Base-by-base conservation (phyloP, 1,140 invertebrate genomes). In the Globodera rostochiensis region DNA sequence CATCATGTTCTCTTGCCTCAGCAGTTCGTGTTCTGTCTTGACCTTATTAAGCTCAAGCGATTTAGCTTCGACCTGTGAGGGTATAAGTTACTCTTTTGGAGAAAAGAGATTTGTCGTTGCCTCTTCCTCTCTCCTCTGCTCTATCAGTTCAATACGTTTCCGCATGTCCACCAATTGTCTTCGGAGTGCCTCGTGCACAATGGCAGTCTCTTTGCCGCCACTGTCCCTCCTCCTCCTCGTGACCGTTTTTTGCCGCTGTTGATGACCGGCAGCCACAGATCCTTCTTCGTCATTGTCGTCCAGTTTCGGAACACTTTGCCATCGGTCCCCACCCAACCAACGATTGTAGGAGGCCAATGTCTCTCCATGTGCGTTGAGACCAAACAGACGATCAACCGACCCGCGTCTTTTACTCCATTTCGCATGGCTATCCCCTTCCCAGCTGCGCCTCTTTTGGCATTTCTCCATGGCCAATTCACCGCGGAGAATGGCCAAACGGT, bases 391-490 rank as follows among this genome's bases (percentile, higher is more conserved):
- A 15, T 60, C 57, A 19, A 60, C 57, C 5, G 57, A 60, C 19
- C 57, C 57, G 49, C 70, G 49, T n/a, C 64, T 70, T 78, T 19
- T 73, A 25, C 70, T 49, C 57, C 70, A 21, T 9, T 60, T 60
- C 19, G 13, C 57, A 60, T 19, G 57, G 57, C 57, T 15, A 11
- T 70, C 60, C 66, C 45, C 45, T 82, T 82, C 36, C 49, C 49
- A 57, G 21, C 74, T 66, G 81, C 49, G 19, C 25, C 60, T 73
- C 7, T 53, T 66, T 25, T 83, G 82, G 13, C 80, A 82, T 53
- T 83, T 84, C 4, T 84, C 85, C 79, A 89, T 60, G 57, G 87
- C 88, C 15, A 88, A 46, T 82, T 89, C 88, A 50, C 88, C 88
- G 64, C 81, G 57, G 19, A 87, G 60, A 73, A 88, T 87, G 21